Conservation (phyloP, 2,797 vertebrate genomes). For the Anas capensis region DNA sequence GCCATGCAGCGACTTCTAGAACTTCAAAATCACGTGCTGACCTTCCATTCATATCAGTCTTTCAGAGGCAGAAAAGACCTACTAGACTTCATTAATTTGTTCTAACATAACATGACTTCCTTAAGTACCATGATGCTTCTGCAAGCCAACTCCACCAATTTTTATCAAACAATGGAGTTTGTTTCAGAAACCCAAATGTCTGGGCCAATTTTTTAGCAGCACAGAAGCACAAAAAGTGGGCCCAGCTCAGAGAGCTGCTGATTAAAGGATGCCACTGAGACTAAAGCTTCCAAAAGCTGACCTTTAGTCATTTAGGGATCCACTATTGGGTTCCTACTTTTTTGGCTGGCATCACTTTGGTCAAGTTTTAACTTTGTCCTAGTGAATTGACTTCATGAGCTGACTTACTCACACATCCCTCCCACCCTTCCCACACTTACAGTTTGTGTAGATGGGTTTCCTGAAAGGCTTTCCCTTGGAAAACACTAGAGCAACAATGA, state of each 20-base stretch:
- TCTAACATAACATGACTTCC: background rate
- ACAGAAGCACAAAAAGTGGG: background rate
- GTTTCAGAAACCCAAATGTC: background rate
- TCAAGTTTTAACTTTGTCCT: background rate
- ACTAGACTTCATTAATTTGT: background rate
- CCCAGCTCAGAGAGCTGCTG: background rate
- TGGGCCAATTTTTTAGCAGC: background rate
- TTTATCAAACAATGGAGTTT: background rate
- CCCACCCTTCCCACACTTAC: slow-evolving; percentile 71
- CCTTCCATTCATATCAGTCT: background rate
- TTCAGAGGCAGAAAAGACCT: background rate
- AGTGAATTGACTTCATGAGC: background rate
- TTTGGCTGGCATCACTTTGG: background rate
- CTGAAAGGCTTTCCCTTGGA: slow-evolving; percentile 85
- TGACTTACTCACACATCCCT: background rate
- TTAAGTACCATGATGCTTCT: background rate
- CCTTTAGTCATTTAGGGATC: background rate
- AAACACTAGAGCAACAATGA: slow-evolving; percentile 80
- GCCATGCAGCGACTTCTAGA: background rate
- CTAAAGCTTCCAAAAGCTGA: background rate
- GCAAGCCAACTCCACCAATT: background rate
- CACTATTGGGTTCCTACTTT: background rate
- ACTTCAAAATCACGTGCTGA: background rate
- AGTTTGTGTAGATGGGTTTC: slow-evolving; percentile 81
- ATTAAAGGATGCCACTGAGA: background rate